phyloP scores from a whole-genome alignment of 2,113 vertebrate genomes.

The Tyto alba region DNA sequence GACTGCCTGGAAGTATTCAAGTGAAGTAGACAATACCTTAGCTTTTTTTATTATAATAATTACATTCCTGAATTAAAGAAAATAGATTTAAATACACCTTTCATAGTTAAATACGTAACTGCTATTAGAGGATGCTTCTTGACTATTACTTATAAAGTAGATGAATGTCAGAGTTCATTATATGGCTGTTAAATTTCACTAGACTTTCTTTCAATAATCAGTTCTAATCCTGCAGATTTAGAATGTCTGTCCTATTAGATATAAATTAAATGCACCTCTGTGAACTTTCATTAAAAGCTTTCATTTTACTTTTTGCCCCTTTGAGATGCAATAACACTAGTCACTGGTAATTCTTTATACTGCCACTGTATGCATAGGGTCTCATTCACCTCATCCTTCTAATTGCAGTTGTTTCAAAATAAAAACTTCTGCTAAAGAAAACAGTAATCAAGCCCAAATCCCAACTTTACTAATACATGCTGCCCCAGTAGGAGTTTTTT shows the following conservation, averaged over 20 bases:
- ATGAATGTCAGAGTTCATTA: not conserved
- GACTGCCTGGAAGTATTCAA: not conserved
- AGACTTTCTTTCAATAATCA: not conserved
- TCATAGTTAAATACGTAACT: not conserved
- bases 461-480: constrained; percentile 41
- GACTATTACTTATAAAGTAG: not conserved
- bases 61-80: not conserved
- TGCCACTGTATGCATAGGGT: not conserved
- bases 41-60: not conserved
- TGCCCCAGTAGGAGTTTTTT: constrained; percentile 40
- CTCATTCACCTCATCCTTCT: not conserved
- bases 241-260: not conserved
- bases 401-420: constrained; percentile 44
- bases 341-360: not conserved
- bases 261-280: constrained; percentile 25
- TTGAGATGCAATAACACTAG: not conserved
- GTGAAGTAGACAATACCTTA: not conserved
- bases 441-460: constrained; percentile 38
- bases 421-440: constrained; percentile 21
- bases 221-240: not conserved
- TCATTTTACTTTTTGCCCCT: not conserved
- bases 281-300: constrained; percentile 13
- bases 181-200: not conserved
- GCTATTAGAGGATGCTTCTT: not conserved
- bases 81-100: not conserved